Base-by-base conservation (phyloP, 2,113 vertebrate species). In the Myrmecobius fasciatus region DNA sequence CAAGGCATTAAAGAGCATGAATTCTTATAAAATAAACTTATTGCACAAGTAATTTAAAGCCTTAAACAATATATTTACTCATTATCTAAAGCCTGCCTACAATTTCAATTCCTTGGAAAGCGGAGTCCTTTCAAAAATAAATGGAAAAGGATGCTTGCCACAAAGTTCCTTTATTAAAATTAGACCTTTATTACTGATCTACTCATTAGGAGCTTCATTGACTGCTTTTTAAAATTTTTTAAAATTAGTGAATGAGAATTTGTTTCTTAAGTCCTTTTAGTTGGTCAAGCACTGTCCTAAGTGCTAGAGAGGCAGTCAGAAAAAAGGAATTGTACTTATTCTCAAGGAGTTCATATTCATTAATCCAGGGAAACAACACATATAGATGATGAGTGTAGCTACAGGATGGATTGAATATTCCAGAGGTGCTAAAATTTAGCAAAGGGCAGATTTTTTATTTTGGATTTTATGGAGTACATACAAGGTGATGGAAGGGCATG, bases 11-110 rank as follows among this genome's bases (percentile, higher is more conserved):
- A 91, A 83, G 12, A 91, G 17, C 52, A 49, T 31, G 48, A 22
- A n/a, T 91, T 89, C 47, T 28, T 60, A 93, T 24, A 91, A 52
- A 93, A 89, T 28, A 91, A 93, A 88, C 36, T 9, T 49, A 25
- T 43, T 56, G 8, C 51, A 28, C 47, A 22, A 52, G 31, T 10
- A 60, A 60, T 93, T 93, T 91, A 17, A n/a, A n/a, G 51, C 89
- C 51, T 91, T 89, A 47, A 95, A 56, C 67, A 75, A 83, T 8
- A 36, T 83, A 43, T 3, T 75, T 28, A n/a, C 31, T n/a, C 36
- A 20, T 3, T 83, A 43, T 22, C 14, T 83, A 83, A 43, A 43
- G 36, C 17, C 36, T 43, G 17, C 36, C 67, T 75, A 75, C 17
- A 83, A 10, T 83, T 43, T 43, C 6, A 83, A 22, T 83, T 20